Base-by-base conservation (phyloP, 2,797 vertebrate species). In the Eulemur albifrons region DNA sequence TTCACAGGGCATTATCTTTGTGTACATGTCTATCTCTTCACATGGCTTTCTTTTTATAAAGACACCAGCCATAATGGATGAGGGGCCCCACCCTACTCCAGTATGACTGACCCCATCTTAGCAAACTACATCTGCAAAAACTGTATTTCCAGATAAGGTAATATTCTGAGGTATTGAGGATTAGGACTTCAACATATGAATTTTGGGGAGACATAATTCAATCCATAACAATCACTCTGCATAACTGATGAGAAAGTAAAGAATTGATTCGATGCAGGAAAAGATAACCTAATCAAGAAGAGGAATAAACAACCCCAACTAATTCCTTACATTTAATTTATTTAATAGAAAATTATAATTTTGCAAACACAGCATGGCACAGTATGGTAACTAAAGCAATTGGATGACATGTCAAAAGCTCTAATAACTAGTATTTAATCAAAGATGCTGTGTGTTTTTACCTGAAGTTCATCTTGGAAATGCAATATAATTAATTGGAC, bases 201-300 rank as follows among this genome's bases (percentile, higher is more conserved):
- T 79, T 50, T 50, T 67, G 54, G 35, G 23, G 43, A 17, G 1
- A 50, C 32, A 20, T 5, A 65, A 11, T 79, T 82, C 57, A 38
- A 45, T 43, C 14, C 2, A 3, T 54, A 88, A 40, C 14, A 67
- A 88, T 80, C 38, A 27, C 7, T 90, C 48, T 45, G 9, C 9
- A 2, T 67, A 72, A 84, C 23, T 69, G 67, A 67, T 48, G 48
- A 90, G 80, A 69, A 82, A 27, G 17, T n/a, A 65, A 76, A 93
- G 14, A 73, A 63, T 27, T 30, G 18, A 52, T 76, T 67, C n/a
- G 21, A 32, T 25, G 1, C 35, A 35, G 1, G 63, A 89, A 77
- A 77, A 59, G 27, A 90, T 79, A 27, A 86, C 82, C 63, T 95
- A 90, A n/a, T 23, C 65, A 72, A 43, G 52, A 92, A 96, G 48